phyloP scores from a whole-genome alignment of 2,113 vertebrate genomes.

The Gnathonemus longibarbis region DNA sequence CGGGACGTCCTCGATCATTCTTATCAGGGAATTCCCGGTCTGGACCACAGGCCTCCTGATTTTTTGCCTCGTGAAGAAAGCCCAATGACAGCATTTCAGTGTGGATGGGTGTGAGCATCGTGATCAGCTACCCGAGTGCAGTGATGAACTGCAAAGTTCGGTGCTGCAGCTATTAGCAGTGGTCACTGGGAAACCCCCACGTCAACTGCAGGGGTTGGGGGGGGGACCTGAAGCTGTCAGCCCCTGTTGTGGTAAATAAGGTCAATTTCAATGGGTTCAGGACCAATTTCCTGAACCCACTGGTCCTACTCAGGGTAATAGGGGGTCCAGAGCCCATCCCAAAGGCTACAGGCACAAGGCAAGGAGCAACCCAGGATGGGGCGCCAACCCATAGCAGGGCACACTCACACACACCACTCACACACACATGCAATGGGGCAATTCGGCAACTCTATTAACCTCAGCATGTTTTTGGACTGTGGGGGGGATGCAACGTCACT shows the following conservation, averaged over 20 bases:
- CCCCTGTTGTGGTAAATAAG: background rate
- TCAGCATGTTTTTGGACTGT: background rate
- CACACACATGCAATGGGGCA: background rate
- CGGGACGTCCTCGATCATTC: background rate
- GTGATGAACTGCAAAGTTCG: background rate
- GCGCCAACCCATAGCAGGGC: background rate
- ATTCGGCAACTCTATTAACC: background rate
- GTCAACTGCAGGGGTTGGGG: background rate
- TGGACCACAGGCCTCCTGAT: background rate
- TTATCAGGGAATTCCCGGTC: background rate
- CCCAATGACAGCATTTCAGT: too few species aligned
- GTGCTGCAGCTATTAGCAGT: background rate
- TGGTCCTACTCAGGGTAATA: background rate
- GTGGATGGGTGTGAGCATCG: background rate
- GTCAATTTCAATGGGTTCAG: background rate
- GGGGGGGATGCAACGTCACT: background rate
- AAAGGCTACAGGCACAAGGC: background rate
- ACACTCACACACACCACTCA: background rate
- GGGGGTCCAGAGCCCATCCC: background rate
- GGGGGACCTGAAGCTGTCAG: constrained; percentile 26
- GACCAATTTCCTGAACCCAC: background rate
- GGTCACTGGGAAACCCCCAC: background rate
- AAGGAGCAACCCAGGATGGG: background rate
- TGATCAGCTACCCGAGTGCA: background rate
- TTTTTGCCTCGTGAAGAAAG: background rate